Conservation (phyloP, 2,888 invertebrate species). For the Hymenopus coronatus region DNA sequence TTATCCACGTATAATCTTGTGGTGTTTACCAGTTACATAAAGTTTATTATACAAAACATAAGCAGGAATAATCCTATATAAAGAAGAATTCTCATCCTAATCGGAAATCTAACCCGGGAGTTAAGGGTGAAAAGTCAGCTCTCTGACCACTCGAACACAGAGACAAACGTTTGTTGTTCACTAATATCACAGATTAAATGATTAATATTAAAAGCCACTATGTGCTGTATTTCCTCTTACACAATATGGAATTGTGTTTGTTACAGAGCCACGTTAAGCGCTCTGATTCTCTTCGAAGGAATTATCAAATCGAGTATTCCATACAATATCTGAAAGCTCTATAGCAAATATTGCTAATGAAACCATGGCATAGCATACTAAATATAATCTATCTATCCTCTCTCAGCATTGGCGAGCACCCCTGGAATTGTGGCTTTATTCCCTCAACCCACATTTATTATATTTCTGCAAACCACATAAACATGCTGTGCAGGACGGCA, state of each 20-base stretch:
- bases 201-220: neutral
- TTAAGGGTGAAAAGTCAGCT: too few relatives aligned
- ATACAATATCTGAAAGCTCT: neutral
- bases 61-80: too few relatives aligned
- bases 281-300: neutral
- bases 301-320: neutral
- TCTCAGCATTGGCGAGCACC: neutral
- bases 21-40: too few relatives aligned
- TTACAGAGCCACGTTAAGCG: neutral
- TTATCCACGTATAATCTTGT: too few relatives aligned
- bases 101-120: too few relatives aligned
- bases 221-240: neutral
- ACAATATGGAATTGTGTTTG: neutral
- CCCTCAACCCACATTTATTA: neutral
- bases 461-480: neutral
- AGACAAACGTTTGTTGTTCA: neutral
- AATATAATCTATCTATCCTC: neutral
- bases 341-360: neutral
- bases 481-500: neutral
- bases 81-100: too few relatives aligned
- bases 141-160: too few relatives aligned
- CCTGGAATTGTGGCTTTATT: neutral
- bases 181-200: neutral
- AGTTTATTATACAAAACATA: too few relatives aligned
- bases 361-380: neutral